A percentile compares a stretch with the other conserved stretches of the same genome.
These are phyloP conservation scores for Oreotrochilus melanogaster DNA, from an alignment of 2,113 vertebrate species.

Conservation along the genomic window DNA sequence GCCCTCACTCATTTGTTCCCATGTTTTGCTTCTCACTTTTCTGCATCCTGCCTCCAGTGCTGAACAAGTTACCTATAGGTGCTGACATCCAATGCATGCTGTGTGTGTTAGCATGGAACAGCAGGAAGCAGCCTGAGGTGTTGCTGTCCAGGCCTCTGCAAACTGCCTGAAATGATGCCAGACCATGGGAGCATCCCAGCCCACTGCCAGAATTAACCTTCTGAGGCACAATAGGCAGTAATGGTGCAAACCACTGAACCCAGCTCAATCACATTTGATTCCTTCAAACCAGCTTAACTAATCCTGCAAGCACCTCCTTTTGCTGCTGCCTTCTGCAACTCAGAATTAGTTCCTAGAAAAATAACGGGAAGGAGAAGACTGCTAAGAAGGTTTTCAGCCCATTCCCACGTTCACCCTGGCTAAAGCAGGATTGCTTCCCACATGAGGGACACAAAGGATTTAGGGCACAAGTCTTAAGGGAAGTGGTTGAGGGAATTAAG, in stretches of 20 bases:
- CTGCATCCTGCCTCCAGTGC: neutral
- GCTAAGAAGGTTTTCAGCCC: neutral
- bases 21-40: neutral
- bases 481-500: too few relatives aligned
- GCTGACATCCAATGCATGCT: neutral
- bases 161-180: neutral
- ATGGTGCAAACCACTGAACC: neutral
- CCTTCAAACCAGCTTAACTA: neutral
- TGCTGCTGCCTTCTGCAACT: neutral
- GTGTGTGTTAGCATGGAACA: accelerated
- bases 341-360: neutral
- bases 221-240: neutral
- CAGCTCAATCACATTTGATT: neutral
- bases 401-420: neutral
- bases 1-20: neutral
- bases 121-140: neutral
- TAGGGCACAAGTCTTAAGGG: too few relatives aligned
- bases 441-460: too few relatives aligned
- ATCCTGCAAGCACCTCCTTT: neutral
- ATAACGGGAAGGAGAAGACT: neutral
- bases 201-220: neutral
- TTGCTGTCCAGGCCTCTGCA: neutral
- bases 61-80: neutral
- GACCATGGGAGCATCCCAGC: neutral
- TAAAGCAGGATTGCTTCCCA: neutral